A percentile compares a stretch with the other conserved stretches of the same genome.
phyloP scores from a whole-genome alignment of 2,888 invertebrate genomes.

The Cosmopolites sordidus region DNA sequence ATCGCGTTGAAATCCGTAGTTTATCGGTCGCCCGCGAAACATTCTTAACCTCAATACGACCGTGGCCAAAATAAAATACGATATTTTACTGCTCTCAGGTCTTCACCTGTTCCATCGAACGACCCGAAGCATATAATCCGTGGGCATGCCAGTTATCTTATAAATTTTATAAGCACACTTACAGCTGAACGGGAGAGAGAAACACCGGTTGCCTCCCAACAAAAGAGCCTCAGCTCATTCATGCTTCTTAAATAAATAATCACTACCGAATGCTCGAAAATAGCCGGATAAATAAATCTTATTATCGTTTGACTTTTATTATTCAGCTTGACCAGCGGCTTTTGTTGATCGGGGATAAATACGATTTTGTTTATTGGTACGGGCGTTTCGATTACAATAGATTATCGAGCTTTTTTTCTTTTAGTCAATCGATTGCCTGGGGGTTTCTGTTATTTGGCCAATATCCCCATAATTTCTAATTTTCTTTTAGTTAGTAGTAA shows the following conservation, averaged over 20 bases:
- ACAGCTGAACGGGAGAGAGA: slow-evolving; percentile 21
- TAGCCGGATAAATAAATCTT: slow-evolving; percentile 31
- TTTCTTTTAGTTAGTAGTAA: too few relatives aligned
- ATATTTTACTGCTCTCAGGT: neutral
- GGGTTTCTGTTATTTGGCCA: too few relatives aligned
- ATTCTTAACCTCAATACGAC: neutral
- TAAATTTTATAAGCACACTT: slow-evolving; percentile 29
- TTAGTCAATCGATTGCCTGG: too few relatives aligned
- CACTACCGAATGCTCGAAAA: slow-evolving; percentile 37
- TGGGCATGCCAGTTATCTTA: slow-evolving; percentile 21
- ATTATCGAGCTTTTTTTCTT: too few relatives aligned
- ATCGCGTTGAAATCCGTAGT: neutral
- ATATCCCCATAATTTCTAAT: too few relatives aligned
- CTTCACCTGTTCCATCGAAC: neutral
- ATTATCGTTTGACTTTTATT: slow-evolving; percentile 24
- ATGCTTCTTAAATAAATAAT: slow-evolving; percentile 34
- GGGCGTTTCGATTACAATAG: too few relatives aligned
- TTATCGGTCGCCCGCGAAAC: neutral
- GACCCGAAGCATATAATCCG: neutral
- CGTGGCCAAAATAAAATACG: neutral
- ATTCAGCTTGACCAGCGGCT: slow-evolving; percentile 6
- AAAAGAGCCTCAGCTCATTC: slow-evolving; percentile 23
- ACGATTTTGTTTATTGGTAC: too few relatives aligned
- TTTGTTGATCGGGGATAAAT: slow-evolving; percentile 2
- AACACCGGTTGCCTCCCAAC: slow-evolving; percentile 22